phyloP scores from a whole-genome alignment of 2,797 vertebrate species.

The Chaetodon trifasciatus region DNA sequence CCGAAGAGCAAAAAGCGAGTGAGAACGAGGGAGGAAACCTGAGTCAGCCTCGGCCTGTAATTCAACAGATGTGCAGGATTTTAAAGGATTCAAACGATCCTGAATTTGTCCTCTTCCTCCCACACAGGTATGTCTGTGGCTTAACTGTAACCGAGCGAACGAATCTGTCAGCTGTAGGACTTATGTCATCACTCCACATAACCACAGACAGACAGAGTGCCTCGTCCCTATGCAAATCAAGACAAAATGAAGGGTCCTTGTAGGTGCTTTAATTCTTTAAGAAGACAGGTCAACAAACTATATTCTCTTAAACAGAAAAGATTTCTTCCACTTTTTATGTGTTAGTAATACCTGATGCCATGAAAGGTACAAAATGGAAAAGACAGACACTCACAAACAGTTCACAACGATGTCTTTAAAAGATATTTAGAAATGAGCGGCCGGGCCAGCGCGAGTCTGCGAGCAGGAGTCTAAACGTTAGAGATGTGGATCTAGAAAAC shows the following conservation, averaged over 20 bases:
- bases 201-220: too few species aligned
- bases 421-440: constrained; percentile 49
- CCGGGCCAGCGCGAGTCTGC: constrained; percentile 7
- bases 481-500: constrained; percentile 35
- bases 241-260: not conserved
- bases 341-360: constrained; percentile 32
- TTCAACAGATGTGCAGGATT: too few species aligned
- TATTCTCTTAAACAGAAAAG: constrained; percentile 25
- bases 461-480: constrained; percentile 30
- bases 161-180: too few species aligned
- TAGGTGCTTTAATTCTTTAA: constrained; percentile 18
- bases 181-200: too few species aligned
- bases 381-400: constrained; percentile 64
- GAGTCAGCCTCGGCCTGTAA: too few species aligned
- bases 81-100: too few species aligned
- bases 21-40: too few species aligned
- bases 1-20: too few species aligned
- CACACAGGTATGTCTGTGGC: too few species aligned
- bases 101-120: too few species aligned
- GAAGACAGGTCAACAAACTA: constrained; percentile 41
- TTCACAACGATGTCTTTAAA: constrained; percentile 61
- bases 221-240: not conserved
- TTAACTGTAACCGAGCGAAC: too few species aligned
- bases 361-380: constrained; percentile 70
- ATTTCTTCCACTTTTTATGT: constrained; percentile 1